A percentile compares a stretch with the other conserved stretches of the same genome.
phyloP scores from a whole-genome alignment of 2,113 vertebrate species.

The Irena cyanogastra region DNA sequence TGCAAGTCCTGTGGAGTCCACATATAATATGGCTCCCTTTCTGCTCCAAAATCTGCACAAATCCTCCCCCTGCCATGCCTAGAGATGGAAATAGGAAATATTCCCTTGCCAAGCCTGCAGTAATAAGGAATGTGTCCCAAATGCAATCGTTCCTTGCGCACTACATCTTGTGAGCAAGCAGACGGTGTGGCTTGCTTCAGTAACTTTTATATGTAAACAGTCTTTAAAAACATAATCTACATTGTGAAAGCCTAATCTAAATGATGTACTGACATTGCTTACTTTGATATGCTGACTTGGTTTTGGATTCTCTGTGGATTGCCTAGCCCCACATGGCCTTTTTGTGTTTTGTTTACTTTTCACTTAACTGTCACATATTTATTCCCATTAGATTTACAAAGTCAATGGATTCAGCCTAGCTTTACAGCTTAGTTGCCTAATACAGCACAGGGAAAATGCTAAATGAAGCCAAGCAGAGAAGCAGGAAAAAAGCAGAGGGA shows the following conservation, averaged over 20 bases:
- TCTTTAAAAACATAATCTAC: conserved; percentile 50
- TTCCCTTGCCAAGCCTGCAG: background rate
- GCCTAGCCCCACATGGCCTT: conserved; percentile 31
- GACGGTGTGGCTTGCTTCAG: conserved; percentile 8
- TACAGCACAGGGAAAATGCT: background rate
- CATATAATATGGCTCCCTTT: background rate
- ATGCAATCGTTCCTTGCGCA: background rate
- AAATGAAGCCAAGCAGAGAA: background rate
- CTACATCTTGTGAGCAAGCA: conserved; percentile 40
- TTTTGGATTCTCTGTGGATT: conserved; percentile 29
- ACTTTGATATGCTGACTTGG: conserved; percentile 49
- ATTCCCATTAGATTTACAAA: conserved; percentile 40
- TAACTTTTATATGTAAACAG: conserved; percentile 53
- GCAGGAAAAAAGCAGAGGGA: background rate
- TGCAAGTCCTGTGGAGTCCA: background rate
- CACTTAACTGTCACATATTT: conserved; percentile 48
- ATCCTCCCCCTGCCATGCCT: background rate
- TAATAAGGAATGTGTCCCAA: conserved; percentile 9
- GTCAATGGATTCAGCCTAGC: conserved; percentile 25
- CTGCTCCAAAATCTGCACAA: background rate
- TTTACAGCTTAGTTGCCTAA: conserved; percentile 24
- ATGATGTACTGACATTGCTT: conserved; percentile 32
- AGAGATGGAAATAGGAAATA: background rate
- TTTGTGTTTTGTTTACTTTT: conserved; percentile 53
- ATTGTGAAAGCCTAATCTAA: conserved; percentile 42